Evolutionary conservation across 2,888 invertebrate species (phyloP).

Genomic region (Conistra vaccinii): DNA sequence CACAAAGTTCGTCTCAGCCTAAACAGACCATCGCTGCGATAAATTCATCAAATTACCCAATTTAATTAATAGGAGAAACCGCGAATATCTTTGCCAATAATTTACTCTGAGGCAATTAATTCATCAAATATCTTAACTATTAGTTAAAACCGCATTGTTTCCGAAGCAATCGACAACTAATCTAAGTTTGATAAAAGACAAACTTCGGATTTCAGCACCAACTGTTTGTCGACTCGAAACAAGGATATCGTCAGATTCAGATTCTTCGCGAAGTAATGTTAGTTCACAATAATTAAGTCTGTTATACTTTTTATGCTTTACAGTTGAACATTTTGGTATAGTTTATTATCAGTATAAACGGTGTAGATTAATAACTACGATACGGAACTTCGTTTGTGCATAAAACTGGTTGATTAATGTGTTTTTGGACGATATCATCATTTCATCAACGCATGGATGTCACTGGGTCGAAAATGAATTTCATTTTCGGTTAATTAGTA

Average conservation of each 20-base stretch:
- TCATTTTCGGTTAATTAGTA: not conserved
- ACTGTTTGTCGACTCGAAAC: slow-evolving; percentile 23
- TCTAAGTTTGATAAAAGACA: slow-evolving; percentile 53
- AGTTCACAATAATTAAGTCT: slow-evolving; percentile 9
- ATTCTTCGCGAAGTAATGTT: not conserved
- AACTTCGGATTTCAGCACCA: slow-evolving; percentile 39
- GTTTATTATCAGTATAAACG: slow-evolving; percentile 25
- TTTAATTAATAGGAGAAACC: slow-evolving; percentile 74
- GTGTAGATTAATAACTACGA: slow-evolving; percentile 44
- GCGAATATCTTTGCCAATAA: slow-evolving; percentile 72
- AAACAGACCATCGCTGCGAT: slow-evolving; percentile 55
- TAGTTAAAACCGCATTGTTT: slow-evolving; percentile 63
- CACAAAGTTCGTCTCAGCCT: slow-evolving; percentile 34
- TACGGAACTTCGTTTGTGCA: slow-evolving; percentile 23
- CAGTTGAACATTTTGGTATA: not conserved
- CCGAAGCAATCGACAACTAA: slow-evolving; percentile 51
- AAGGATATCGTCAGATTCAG: slow-evolving; percentile 6
- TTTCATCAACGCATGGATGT: slow-evolving; percentile 39
- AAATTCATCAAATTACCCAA: slow-evolving; percentile 68
- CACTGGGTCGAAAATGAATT: slow-evolving; percentile 4
- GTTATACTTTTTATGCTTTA: not conserved
- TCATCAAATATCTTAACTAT: slow-evolving; percentile 69
- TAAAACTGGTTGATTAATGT: slow-evolving; percentile 36
- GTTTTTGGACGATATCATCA: slow-evolving; percentile 43
- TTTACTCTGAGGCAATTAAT: slow-evolving; percentile 72